A percentile compares a stretch with the other conserved stretches of the same genome.
Evolutionary conservation across 2,113 vertebrate species (phyloP).

Genomic region (Phainopepla nitens): DNA sequence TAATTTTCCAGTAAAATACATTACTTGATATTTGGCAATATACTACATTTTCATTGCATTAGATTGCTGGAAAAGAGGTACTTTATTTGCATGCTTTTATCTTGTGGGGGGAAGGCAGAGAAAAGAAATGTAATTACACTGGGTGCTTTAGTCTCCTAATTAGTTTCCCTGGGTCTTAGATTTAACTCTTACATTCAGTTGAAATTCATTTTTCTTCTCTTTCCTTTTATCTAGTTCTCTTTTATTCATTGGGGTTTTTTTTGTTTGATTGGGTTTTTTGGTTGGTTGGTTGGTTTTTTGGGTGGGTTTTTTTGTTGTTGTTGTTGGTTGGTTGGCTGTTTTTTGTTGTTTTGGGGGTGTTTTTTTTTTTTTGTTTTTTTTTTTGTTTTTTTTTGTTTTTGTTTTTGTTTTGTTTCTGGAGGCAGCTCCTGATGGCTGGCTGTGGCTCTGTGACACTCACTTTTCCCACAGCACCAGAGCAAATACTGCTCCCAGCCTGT

Average conservation of each 20-base stretch:
- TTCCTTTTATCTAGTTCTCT: neutral
- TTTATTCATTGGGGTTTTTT: too few relatives aligned
- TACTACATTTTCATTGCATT: neutral
- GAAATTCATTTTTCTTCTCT: neutral
- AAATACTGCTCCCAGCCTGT: neutral
- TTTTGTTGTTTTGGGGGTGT: too few relatives aligned
- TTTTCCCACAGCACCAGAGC: neutral
- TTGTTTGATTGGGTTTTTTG: too few relatives aligned
- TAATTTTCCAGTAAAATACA: constrained; percentile 3
- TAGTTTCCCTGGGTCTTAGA: neutral
- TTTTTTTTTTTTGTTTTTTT: too few relatives aligned
- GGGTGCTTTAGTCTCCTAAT: neutral
- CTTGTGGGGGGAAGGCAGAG: neutral
- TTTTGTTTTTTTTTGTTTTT: too few relatives aligned
- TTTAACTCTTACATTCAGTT: neutral
- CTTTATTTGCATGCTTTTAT: constrained; percentile 14
- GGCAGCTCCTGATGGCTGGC: neutral
- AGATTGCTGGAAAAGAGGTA: neutral
- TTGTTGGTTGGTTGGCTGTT: too few relatives aligned
- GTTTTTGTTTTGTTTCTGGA: neutral
- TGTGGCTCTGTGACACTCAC: neutral
- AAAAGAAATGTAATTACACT: neutral
- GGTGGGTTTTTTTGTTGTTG: too few relatives aligned
- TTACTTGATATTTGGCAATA: neutral
- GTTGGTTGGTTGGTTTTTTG: too few relatives aligned